phyloP scores from a whole-genome alignment of 2,113 vertebrate genomes.

The Pampusana beccarii region DNA sequence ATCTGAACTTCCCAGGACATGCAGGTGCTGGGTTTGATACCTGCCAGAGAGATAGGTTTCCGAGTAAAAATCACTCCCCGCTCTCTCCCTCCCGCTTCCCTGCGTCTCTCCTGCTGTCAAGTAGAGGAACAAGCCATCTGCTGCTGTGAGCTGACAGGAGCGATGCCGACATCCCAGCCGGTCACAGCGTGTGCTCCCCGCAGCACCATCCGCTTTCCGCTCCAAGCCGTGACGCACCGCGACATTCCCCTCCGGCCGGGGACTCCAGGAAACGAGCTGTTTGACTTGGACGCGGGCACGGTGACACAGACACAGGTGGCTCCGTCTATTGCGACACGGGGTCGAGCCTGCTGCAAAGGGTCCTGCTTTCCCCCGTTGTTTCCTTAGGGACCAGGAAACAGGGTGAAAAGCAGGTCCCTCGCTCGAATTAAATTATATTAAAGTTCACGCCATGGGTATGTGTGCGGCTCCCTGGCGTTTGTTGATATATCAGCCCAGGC shows the following conservation, averaged over 20 bases:
- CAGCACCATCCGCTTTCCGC: neutral
- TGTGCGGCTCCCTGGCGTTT: neutral
- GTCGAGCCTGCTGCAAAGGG: neutral
- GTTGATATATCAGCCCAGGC: neutral
- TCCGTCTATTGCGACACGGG: neutral
- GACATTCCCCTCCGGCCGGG: neutral
- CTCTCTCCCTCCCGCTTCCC: neutral
- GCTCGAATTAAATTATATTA: neutral
- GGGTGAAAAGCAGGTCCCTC: neutral
- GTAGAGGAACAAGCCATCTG: neutral
- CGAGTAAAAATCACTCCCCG: neutral
- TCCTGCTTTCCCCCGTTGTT: neutral
- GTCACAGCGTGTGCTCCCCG: neutral
- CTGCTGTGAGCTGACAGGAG: neutral
- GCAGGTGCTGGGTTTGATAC: neutral
- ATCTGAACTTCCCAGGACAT: neutral
- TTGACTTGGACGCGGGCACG: neutral
- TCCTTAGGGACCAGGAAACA: neutral
- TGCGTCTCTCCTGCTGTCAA: neutral
- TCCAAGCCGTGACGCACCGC: neutral
- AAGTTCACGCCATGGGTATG: neutral
- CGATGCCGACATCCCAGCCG: neutral
- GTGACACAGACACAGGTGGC: slow-evolving; percentile 34
- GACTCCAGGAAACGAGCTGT: slow-evolving; percentile 6
- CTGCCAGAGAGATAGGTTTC: neutral